Conservation (phyloP, 2,113 vertebrate species). For the Motacilla alba region DNA sequence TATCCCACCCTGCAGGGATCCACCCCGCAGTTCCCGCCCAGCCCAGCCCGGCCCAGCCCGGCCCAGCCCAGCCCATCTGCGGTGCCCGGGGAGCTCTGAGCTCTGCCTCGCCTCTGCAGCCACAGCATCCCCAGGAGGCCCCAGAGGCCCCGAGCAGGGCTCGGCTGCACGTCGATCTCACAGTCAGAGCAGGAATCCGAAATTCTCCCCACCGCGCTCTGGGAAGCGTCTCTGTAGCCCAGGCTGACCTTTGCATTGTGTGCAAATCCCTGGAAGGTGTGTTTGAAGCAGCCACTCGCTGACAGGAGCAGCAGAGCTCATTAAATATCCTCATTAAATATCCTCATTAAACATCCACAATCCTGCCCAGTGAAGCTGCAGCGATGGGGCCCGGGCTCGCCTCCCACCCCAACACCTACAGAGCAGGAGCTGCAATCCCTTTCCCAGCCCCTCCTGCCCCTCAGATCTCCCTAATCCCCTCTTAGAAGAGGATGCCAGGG, state of each 20-base stretch:
- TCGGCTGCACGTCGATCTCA: background rate
- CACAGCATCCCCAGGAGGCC: background rate
- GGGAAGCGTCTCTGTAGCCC: background rate
- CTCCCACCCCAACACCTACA: background rate
- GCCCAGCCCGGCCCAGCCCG: background rate
- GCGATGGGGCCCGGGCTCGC: fast-evolving
- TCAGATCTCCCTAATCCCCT: background rate
- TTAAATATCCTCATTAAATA: background rate
- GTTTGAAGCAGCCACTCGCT: background rate
- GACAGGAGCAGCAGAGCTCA: background rate
- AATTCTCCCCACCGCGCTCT: background rate
- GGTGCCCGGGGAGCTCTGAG: background rate
- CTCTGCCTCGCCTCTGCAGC: background rate
- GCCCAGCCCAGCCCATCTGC: background rate
- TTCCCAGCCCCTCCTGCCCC: background rate
- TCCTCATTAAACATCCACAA: background rate
- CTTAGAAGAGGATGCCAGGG: background rate
- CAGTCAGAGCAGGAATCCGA: fast-evolving
- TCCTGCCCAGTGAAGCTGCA: background rate
- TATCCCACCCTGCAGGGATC: no score
- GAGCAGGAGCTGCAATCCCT: background rate
- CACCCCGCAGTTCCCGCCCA: background rate
- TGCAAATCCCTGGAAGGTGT: background rate
- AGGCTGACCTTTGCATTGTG: background rate
- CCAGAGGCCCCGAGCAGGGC: background rate